A percentile compares a stretch with the other conserved stretches of the same genome.
phyloP scores from a whole-genome alignment of 2,797 vertebrate species.

The Falco columbarius region DNA sequence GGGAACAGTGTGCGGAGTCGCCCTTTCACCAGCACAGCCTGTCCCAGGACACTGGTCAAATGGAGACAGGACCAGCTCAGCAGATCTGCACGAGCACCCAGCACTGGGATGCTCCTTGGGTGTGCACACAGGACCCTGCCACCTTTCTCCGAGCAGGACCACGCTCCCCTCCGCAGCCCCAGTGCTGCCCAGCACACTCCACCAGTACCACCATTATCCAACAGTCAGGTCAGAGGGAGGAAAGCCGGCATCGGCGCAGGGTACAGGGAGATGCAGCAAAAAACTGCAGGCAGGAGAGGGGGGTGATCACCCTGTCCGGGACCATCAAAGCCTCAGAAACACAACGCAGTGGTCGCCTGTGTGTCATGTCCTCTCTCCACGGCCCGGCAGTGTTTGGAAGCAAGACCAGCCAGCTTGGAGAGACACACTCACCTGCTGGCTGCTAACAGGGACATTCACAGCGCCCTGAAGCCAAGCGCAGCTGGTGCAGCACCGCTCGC shows the following conservation, averaged over 20 bases:
- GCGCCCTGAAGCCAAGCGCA: neutral
- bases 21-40: neutral
- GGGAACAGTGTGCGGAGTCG: fast-evolving
- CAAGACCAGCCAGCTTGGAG: neutral
- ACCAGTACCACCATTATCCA: neutral
- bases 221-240: neutral
- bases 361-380: neutral
- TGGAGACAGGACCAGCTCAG: fast-evolving
- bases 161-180: neutral
- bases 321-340: neutral
- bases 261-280: fast-evolving
- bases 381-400: neutral
- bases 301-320: neutral
- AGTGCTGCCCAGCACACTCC: neutral
- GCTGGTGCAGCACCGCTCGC: fast-evolving
- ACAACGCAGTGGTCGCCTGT: neutral
- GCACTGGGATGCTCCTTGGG: neutral
- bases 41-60: neutral
- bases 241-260: neutral
- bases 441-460: neutral
- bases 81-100: neutral
- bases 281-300: neutral
- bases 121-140: neutral
- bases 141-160: neutral
- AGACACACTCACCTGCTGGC: neutral